Evolutionary conservation across 2,888 invertebrate species (phyloP), one percentile per base, ranked within the genome.

Genomic region (Drosophila hamatofila): DNA sequence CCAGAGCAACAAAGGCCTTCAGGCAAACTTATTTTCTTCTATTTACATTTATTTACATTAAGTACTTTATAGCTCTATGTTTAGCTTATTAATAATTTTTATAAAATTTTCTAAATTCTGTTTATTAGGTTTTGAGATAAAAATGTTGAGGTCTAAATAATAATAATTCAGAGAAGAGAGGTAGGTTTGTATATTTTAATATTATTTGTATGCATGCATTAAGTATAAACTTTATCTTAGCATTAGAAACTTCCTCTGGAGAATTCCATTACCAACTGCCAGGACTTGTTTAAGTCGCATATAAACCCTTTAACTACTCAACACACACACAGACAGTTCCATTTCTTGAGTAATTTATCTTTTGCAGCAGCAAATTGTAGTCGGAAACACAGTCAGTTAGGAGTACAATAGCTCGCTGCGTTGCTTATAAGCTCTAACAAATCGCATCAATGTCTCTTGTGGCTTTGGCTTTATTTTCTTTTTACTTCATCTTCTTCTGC

Each of bases 371-470:
- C 42, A 42, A 42, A 49, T 27, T 41, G 16, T 46, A 60, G 49
- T 58, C 23, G 11, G 14, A 21, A 44, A 44, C 33, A 68, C 63
- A 63, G 62, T 7, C 2, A n/a, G 35, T 44, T 41, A 8, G 4
- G 49, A 49, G 18, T 21, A 52, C 30, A 75, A 75, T 59, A 59
- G 75, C 61, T 51, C 61, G 64, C n/a, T 55, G 52, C 59, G 58
- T 69, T 61, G 30, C 51, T 18, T 68, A 61, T 78, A 61, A 78
- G 79, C 75, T 69, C 69, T 74, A 76, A 79, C 79, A 78, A 78
- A 76, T 76, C 79, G 79, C 75, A 59, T 78, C 79, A 76, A 69
- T 61, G 79, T 64, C 69, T 69, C 66, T 61, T 80, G 77, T 78
- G 80, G 80, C 60, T 80, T 75, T 65, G 9, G 48, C 30, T 49